A percentile compares a stretch with the other conserved stretches of the same genome.
phyloP scores from a whole-genome alignment of 2,113 vertebrate species.

The Salvator merianae region DNA sequence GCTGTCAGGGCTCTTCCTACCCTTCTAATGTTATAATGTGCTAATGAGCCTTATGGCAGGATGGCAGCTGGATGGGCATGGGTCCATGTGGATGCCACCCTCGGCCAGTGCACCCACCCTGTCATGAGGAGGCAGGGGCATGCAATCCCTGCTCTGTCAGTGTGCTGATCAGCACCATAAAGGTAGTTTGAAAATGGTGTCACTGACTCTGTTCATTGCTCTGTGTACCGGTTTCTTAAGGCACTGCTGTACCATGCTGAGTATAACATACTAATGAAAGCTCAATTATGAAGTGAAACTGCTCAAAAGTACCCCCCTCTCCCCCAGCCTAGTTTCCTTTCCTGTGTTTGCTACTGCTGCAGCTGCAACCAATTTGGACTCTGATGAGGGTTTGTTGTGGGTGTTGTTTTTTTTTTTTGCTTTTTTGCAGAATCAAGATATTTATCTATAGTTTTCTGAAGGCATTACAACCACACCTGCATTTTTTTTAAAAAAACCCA shows the following conservation, averaged over 20 bases:
- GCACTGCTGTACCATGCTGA: not conserved
- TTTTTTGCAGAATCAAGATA: not conserved
- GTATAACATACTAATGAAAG: too few species aligned
- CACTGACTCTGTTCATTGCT: not conserved
- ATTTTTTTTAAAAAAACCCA: not conserved
- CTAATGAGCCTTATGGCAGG: too few species aligned
- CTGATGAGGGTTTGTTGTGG: not conserved
- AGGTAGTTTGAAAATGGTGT: too few species aligned
- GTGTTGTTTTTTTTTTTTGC: not conserved
- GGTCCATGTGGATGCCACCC: too few species aligned
- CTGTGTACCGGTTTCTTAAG: not conserved
- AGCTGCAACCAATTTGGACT: not conserved
- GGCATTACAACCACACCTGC: too few species aligned
- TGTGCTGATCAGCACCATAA: too few species aligned
- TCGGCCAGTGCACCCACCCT: too few species aligned
- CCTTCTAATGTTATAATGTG: too few species aligned
- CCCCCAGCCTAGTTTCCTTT: not conserved
- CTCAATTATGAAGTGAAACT: not conserved
- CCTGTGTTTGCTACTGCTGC: not conserved
- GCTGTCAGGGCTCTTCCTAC: too few species aligned
- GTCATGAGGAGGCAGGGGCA: too few species aligned
- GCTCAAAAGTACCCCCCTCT: not conserved
- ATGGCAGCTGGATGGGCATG: too few species aligned
- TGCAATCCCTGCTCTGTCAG: too few species aligned
- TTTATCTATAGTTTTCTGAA: not conserved